Percentiles rank a stretch among this genome's conserved stretches.
phyloP scores from a whole-genome alignment of 2,113 vertebrate species.

The Hydropotes inermis region DNA sequence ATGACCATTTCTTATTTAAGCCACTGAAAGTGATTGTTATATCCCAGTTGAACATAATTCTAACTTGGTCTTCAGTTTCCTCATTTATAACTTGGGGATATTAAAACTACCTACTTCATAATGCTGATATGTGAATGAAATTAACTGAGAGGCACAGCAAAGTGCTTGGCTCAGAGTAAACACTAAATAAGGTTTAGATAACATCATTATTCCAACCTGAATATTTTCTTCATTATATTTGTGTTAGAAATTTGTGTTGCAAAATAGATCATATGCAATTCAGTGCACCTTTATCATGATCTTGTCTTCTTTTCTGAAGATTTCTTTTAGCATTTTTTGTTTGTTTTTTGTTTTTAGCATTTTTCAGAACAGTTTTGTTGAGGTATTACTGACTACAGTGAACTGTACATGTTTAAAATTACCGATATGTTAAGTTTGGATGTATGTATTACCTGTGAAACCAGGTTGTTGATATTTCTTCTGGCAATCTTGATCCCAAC shows the following conservation, averaged over 20 bases:
- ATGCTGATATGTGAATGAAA: neutral
- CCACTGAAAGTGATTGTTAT: neutral
- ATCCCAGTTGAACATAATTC: neutral
- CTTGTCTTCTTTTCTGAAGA: neutral
- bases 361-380: neutral
- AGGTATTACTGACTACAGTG: neutral
- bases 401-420: neutral
- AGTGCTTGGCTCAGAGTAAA: neutral
- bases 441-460: neutral
- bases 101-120: neutral
- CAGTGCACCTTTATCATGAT: neutral
- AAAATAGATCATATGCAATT: neutral
- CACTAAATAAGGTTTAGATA: neutral
- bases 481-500: neutral
- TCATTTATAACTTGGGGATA: neutral
- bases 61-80: neutral
- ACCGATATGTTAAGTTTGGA: neutral
- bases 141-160: neutral
- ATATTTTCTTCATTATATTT: neutral
- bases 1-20: neutral
- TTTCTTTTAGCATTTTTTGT: neutral
- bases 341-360: neutral
- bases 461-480: neutral
- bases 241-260: neutral
- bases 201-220: neutral